Evolutionary conservation across 2,797 vertebrate genomes (phyloP).

Genomic region (Sebastes oblongus): DNA sequence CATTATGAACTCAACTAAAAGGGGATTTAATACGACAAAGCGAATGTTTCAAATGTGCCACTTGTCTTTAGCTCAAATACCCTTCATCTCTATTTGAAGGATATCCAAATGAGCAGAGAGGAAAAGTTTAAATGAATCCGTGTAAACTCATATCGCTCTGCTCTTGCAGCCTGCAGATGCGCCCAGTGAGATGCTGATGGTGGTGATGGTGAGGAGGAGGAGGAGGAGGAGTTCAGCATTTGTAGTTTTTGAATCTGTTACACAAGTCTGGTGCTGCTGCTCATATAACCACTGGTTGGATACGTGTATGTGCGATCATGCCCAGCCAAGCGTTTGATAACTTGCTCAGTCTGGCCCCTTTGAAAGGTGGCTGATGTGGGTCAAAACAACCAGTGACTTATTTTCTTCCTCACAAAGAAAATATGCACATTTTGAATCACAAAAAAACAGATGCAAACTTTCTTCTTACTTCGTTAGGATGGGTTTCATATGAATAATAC

Average conservation of each 20-base stretch:
- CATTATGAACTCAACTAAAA: conserved; percentile 66
- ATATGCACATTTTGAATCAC: background rate
- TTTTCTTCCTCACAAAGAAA: background rate
- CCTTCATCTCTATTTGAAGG: conserved; percentile 43
- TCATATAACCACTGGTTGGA: conserved; percentile 68
- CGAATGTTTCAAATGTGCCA: conserved; percentile 21
- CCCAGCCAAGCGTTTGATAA: conserved; percentile 41
- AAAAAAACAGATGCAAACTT: background rate
- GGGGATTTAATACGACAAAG: conserved; percentile 7
- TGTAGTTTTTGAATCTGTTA: conserved; percentile 85
- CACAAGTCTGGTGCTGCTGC: conserved; percentile 79
- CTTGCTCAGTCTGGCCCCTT: background rate
- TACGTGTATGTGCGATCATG: conserved; percentile 47
- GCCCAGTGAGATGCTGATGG: conserved; percentile 67
- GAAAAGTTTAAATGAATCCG: conserved; percentile 65
- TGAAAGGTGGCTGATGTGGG: background rate
- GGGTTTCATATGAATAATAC: background rate
- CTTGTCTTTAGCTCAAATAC: conserved; percentile 33
- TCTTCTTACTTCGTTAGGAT: background rate
- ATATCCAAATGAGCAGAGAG: conserved; percentile 36
- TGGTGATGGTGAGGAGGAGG: conserved; percentile 11
- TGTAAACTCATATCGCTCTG: conserved; percentile 79
- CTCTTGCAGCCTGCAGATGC: conserved; percentile 72
- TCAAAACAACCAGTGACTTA: background rate
- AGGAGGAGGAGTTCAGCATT: conserved; percentile 82